Evolutionary conservation across 2,113 vertebrate genomes (phyloP).

Genomic region (Python bivittatus): DNA sequence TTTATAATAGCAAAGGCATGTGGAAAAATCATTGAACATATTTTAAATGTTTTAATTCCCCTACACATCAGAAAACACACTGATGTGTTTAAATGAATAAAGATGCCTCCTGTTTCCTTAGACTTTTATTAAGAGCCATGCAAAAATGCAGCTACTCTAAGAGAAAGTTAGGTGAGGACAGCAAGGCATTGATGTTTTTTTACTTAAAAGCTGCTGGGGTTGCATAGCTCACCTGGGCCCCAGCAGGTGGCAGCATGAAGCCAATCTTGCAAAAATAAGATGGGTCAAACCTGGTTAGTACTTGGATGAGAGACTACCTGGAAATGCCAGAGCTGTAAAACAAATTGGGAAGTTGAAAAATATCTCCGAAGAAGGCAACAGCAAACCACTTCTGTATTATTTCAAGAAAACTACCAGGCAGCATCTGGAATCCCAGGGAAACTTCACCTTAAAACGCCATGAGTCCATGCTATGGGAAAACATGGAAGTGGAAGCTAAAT

Average conservation of each 20-base stretch:
- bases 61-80: background rate
- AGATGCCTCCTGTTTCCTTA: background rate
- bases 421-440: background rate
- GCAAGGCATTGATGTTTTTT: background rate
- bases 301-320: background rate
- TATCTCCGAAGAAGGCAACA: background rate
- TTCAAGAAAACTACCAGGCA: background rate
- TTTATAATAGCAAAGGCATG: background rate
- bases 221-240: background rate
- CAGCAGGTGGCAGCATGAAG: background rate
- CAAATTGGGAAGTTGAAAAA: background rate
- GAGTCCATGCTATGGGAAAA: background rate
- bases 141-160: background rate
- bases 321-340: background rate
- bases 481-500: background rate
- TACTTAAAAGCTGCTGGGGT: background rate
- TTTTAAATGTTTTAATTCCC: background rate
- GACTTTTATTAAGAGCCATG: background rate
- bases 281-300: background rate
- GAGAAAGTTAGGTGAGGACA: background rate
- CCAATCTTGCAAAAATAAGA: background rate
- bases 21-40: background rate
- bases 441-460: background rate
- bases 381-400: background rate
- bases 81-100: background rate